Conservation (phyloP, 2,113 vertebrate species). For the Chitala chitala region DNA sequence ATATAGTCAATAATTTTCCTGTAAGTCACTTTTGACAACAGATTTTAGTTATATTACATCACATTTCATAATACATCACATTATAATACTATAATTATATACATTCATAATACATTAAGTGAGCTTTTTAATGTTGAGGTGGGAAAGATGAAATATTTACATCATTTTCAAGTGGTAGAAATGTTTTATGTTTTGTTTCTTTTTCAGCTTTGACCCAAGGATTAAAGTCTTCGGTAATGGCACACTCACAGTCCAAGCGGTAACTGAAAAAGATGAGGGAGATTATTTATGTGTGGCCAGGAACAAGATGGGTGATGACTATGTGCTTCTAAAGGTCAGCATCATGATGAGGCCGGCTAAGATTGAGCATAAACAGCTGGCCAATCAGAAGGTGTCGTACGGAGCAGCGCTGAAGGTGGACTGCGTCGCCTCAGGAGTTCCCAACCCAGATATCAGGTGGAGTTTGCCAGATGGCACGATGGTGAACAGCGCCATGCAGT, state of each 20-base stretch:
- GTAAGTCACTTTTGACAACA: no score
- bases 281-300: slow-evolving; percentile 85
- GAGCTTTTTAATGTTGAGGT: no score
- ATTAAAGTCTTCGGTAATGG: slow-evolving; percentile 78
- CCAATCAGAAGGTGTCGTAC: slow-evolving; percentile 66
- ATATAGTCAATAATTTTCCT: no score
- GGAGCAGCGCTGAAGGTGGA: slow-evolving; percentile 79
- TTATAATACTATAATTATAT: no score
- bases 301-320: slow-evolving; percentile 84
- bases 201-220: slow-evolving; percentile 68
- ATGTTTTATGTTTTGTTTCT: no score
- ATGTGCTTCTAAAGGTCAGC: slow-evolving; percentile 63
- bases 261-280: slow-evolving; percentile 77
- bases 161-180: no score
- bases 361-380: slow-evolving; percentile 70
- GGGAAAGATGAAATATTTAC: no score
- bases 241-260: slow-evolving; percentile 64
- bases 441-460: slow-evolving; percentile 84
- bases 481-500: slow-evolving; percentile 69
- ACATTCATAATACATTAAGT: no score
- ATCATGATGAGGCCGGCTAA: slow-evolving; percentile 79
- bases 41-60: no score
- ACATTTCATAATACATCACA: no score
- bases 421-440: slow-evolving; percentile 83
- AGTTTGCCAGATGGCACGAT: slow-evolving; percentile 82